Base-by-base conservation (phyloP, 2,888 invertebrate species). In the Tetragnatha montana region DNA sequence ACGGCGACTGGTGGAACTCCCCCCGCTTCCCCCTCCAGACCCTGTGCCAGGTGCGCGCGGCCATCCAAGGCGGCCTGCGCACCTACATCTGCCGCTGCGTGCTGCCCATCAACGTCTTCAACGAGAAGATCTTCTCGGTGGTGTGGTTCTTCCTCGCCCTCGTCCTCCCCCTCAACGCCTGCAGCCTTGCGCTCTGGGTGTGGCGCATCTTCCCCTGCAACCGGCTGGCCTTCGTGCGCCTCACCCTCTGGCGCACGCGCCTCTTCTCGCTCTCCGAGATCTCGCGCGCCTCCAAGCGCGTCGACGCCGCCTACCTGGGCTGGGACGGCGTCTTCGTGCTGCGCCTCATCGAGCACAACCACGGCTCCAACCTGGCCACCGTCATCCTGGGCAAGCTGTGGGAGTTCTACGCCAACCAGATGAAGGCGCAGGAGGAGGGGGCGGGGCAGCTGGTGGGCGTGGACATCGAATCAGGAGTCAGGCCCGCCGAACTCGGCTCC, bases 181-280 rank as follows among this genome's bases (percentile, higher is more conserved):
- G 92, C 91, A 92, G 92, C 83, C 91, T 93, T 82, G 83, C 92
- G 17, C 91, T 92, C 74, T 93, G 93, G 93, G 85, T 92, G 75
- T 93, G 92, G 92, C 91, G 92, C 12, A 92, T 92, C 69, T 92
- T 92, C 87, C 92, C 92, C 35, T 92, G 92, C 89, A 92, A 92
- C 79, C 92, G 94, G 80, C 93, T 94, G 91, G 93, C 94, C 74
- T 93, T 93, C 90, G 91, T 92, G 80, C 92, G 92, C 68, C 92
- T 93, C 73, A 93, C 92, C 87, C 92, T 93, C 79, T 92, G 92
- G 92, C 92, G 94, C 79, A 94, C 94, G 91, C 93, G 94, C 90
- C 92, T 94, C 47, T 93, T 94, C 91, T 93, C 94, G 83, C 94
- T 94, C 93, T 93, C 93, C 92, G 93, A 93, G 21, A 92, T 94